phyloP scores from a whole-genome alignment of 1,140 invertebrate genomes.

The Pogonomyrmex californicus region DNA sequence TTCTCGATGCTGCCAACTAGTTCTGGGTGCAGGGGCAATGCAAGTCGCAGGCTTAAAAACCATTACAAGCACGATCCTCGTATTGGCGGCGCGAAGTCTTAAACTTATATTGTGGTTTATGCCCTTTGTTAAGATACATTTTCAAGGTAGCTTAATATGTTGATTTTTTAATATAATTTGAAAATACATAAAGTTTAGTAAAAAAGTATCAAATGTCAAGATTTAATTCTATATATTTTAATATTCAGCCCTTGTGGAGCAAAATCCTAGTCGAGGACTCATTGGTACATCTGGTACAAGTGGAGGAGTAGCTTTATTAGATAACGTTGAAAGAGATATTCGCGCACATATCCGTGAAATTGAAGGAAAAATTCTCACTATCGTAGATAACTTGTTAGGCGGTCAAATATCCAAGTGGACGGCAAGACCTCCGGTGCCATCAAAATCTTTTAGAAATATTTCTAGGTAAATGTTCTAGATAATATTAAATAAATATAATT shows the following conservation, averaged over 20 bases:
- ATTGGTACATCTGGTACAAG: conserved; percentile 78
- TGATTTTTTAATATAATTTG: neutral
- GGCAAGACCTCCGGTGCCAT: conserved; percentile 97
- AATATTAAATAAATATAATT: conserved; percentile 24
- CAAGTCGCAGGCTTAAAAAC: conserved; percentile 98
- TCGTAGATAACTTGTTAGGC: conserved; percentile 94
- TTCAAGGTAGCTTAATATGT: conserved; percentile 85
- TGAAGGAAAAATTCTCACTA: conserved; percentile 95
- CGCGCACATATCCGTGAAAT: conserved; percentile 96
- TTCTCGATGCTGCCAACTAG: conserved; percentile 96
- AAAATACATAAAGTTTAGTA: neutral
- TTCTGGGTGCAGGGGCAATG: conserved; percentile 97
- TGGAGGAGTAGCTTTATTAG: conserved; percentile 87
- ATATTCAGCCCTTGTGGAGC: conserved; percentile 79
- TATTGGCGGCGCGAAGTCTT: conserved; percentile 95
- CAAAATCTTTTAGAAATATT: conserved; percentile 96
- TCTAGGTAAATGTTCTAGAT: conserved; percentile 87
- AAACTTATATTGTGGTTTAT: conserved; percentile 93
- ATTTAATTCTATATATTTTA: conserved; percentile 23
- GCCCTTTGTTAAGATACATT: conserved; percentile 90
- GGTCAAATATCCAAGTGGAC: conserved; percentile 95
- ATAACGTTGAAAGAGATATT: conserved; percentile 93
- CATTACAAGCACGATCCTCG: conserved; percentile 98
- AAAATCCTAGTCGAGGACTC: conserved; percentile 80
- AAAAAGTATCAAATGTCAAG: neutral